Evolutionary conservation across 2,113 vertebrate genomes (phyloP).

Genomic region (Phalacrocorax carbo): DNA sequence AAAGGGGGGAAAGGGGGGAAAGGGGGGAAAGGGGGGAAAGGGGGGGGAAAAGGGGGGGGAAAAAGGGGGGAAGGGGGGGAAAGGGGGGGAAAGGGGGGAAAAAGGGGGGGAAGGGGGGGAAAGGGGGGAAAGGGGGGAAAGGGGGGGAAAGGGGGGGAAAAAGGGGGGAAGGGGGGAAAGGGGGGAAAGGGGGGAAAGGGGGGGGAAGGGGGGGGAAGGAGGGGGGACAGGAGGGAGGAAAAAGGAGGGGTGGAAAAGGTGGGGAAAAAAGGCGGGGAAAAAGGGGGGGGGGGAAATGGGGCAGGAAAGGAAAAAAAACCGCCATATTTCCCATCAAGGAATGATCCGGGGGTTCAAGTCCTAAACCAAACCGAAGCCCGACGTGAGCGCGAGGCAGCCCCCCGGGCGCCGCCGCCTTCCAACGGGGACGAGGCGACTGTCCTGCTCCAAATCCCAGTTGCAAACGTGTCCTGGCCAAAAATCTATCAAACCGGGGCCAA

Average conservation of each 20-base stretch:
- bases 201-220: too few relatives aligned
- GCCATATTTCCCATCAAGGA: background rate
- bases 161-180: too few relatives aligned
- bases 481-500: fast-evolving
- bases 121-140: too few relatives aligned
- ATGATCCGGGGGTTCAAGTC: background rate
- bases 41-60: too few relatives aligned
- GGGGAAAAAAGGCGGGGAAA: too few relatives aligned
- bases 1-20: too few relatives aligned
- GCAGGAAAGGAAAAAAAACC: background rate
- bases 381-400: background rate
- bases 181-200: background rate
- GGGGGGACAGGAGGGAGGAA: background rate
- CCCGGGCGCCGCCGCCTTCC: fast-evolving
- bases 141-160: background rate
- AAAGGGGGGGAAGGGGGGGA: fast-evolving
- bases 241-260: background rate
- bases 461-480: background rate
- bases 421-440: fast-evolving
- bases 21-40: too few relatives aligned
- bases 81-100: too few relatives aligned
- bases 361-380: fast-evolving
- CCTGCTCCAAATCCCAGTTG: background rate
- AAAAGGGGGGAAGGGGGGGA: too few relatives aligned
- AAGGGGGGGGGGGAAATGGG: too few relatives aligned